These are phyloP conservation scores for Aphis craccivora DNA, from an alignment of 1,140 invertebrate species.

Conservation along the genomic window DNA sequence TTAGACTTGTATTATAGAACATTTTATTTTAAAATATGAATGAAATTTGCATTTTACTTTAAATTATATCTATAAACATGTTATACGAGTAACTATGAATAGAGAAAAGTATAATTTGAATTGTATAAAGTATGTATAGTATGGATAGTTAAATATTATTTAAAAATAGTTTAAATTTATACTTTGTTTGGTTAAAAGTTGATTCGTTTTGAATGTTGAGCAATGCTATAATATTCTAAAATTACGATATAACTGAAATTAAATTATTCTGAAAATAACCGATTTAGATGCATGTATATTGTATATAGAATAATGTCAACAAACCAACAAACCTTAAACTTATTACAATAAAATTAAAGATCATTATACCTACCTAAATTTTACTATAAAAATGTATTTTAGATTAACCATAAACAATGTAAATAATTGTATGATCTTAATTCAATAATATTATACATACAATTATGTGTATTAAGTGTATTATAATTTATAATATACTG, in stretches of 20 bases:
- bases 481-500: not conserved
- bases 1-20: not conserved
- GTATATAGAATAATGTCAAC: not conserved
- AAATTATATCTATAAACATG: not conserved
- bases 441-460: not conserved
- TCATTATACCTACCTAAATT: not conserved
- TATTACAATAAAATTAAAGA: not conserved
- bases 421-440: too few species aligned
- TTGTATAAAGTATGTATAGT: not conserved
- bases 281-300: not conserved
- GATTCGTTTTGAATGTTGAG: not conserved
- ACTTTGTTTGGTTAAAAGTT: not conserved
- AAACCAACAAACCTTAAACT: too few species aligned
- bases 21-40: not conserved
- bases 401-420: not conserved
- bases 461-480: not conserved
- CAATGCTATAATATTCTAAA: not conserved
- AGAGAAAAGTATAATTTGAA: not conserved
- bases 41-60: conserved; percentile 1
- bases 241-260: not conserved
- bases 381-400: not conserved
- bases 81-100: not conserved
- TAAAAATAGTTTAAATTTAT: not conserved
- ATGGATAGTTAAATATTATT: not conserved
- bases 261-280: not conserved